Percentiles rank a stretch among this genome's conserved stretches.
phyloP scores from a whole-genome alignment of 2,888 invertebrate genomes.

The Drosophila picticornis region DNA sequence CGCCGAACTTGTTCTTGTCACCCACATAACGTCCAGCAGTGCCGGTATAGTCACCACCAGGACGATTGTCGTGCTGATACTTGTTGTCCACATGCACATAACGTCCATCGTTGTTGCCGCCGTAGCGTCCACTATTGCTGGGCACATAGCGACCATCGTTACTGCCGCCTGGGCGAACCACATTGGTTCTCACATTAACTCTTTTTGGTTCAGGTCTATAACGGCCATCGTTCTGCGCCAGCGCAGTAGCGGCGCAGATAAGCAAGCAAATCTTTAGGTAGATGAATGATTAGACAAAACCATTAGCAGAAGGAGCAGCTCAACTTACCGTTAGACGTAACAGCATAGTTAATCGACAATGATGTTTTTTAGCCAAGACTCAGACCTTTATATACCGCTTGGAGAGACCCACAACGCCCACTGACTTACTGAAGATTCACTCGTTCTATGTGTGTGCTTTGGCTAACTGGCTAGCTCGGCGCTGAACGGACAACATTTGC shows the following conservation, averaged over 20 bases:
- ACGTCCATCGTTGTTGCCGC: slow-evolving; percentile 82
- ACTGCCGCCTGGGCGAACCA: slow-evolving; percentile 79
- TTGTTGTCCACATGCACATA: slow-evolving; percentile 86
- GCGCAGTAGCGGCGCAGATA: slow-evolving; percentile 45
- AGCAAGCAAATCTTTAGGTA: slow-evolving; percentile 51
- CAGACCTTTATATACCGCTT: slow-evolving; percentile 68
- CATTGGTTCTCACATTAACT: neutral
- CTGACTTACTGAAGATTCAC: slow-evolving; percentile 44
- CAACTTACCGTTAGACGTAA: slow-evolving; percentile 66
- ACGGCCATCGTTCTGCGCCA: slow-evolving; percentile 84
- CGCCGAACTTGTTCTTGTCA: slow-evolving; percentile 61
- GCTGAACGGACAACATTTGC: slow-evolving; percentile 36
- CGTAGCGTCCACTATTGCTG: slow-evolving; percentile 84
- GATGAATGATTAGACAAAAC: neutral
- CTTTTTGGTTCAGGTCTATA: slow-evolving; percentile 80
- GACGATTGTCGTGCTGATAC: slow-evolving; percentile 74
- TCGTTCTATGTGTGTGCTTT: slow-evolving; percentile 52
- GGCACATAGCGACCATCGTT: slow-evolving; percentile 78
- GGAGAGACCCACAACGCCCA: slow-evolving; percentile 54
- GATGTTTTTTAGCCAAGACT: slow-evolving; percentile 33
- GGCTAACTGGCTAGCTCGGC: slow-evolving; percentile 42
- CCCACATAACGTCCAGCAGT: slow-evolving; percentile 63
- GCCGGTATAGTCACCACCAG: slow-evolving; percentile 78
- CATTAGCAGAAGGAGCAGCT: neutral
- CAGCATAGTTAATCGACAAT: slow-evolving; percentile 66